Evolutionary conservation across 2,888 invertebrate species (phyloP), one percentile per base, ranked within the genome.

Genomic region (Polydrusus cervinus): DNA sequence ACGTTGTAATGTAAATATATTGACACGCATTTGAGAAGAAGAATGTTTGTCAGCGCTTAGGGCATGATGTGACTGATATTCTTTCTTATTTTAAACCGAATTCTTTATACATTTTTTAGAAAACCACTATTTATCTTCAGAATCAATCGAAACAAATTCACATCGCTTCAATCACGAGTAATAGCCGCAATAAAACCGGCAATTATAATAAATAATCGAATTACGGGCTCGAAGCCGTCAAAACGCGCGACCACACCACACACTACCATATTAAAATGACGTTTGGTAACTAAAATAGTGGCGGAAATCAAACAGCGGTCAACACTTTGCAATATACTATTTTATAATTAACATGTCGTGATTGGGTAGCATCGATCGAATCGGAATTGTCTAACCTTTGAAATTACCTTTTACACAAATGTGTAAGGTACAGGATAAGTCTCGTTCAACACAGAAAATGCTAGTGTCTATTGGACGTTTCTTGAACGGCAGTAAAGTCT

Each of bases 251-350:
- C 83, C 83, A 77, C 84, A 83, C 80, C 79, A 81, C 82, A 43
- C 65, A 80, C 81, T 81, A 82, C 81, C 80, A 80, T 81, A 83
- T 83, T 84, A 84, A 84, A 84, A 84, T 84, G 83, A 82, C 84
- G 82, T 84, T 85, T 81, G 79, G 81, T 83, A 71, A 83, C 84
- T 84, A 84, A 85, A 85, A 84, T 82, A 83, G 83, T 82, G 83
- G 81, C 83, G 85, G 83, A 84, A 84, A 85, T 85, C 84, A 85
- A 85, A 85, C 85, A 82, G 84, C 84, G 84, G 85, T 85, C 84
- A 84, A 85, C 84, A 85, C 84, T 84, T 84, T 84, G 82, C 84
- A 82, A 82, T 85, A 71, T 62, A 85, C 80, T 85, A 85, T 84
- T 85, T 85, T 84, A 85, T 85, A 85, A 85, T 86, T 86, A 85